Evolutionary conservation across 2,113 vertebrate species (phyloP).

Genomic region (Podilymbus podiceps): DNA sequence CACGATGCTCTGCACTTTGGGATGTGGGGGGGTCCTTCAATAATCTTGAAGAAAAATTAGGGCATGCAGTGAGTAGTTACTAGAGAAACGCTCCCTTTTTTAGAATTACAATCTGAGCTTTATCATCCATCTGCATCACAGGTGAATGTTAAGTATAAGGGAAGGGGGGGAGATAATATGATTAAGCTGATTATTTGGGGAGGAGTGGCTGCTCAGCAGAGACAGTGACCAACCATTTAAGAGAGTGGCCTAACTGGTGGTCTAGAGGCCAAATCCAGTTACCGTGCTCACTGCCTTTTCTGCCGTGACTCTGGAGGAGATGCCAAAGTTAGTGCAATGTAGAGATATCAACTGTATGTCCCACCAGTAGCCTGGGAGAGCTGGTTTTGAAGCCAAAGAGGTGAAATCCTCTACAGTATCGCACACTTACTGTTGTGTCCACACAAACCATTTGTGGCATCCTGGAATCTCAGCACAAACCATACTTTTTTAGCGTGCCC

Average conservation of each 20-base stretch:
- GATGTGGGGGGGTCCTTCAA: neutral
- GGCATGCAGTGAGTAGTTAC: neutral
- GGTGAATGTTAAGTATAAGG: neutral
- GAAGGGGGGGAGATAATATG: neutral
- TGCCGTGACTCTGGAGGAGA: neutral
- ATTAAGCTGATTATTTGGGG: neutral
- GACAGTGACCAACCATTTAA: neutral
- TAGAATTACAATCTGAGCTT: neutral
- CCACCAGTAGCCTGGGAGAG: neutral
- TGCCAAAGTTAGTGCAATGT: too few relatives aligned
- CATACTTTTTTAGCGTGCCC: rapidly evolving
- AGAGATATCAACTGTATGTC: neutral
- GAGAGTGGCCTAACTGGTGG: neutral
- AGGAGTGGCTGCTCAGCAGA: neutral
- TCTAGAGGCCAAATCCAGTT: neutral
- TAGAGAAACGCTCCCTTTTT: neutral
- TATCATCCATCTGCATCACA: neutral
- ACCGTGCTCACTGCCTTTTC: neutral
- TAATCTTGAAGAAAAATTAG: neutral
- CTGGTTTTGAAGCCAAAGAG: neutral
- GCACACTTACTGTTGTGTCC: neutral
- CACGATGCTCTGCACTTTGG: neutral
- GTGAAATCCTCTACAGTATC: neutral
- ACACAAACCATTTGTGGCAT: neutral
- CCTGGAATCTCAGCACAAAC: neutral